phyloP scores from a whole-genome alignment of 2,888 invertebrate species.

The Panorpa germanica region DNA sequence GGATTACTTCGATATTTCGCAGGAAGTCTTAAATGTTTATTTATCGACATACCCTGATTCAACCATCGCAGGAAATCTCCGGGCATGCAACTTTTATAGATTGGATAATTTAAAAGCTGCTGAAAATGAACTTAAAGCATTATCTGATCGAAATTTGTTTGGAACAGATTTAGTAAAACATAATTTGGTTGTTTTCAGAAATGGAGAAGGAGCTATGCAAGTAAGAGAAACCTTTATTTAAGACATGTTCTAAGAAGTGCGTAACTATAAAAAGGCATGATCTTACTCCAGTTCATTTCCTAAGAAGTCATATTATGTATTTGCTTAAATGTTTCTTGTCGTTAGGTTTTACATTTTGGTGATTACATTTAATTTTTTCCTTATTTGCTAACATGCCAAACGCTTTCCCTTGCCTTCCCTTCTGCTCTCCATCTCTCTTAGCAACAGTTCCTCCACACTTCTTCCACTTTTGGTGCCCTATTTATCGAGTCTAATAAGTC shows the following conservation, averaged over 20 bases:
- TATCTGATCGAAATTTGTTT: slow-evolving; percentile 46
- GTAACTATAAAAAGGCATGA: background rate
- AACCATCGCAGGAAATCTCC: slow-evolving; percentile 86
- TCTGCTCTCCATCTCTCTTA: too few relatives aligned
- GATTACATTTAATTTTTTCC: too few relatives aligned
- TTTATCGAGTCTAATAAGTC: too few relatives aligned
- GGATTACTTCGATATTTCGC: slow-evolving; percentile 96
- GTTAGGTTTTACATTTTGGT: too few relatives aligned
- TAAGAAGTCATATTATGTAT: background rate
- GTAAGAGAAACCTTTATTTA: slow-evolving; percentile 27
- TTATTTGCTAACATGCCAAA: too few relatives aligned
- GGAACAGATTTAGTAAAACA: slow-evolving; percentile 87
- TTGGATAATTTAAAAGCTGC: slow-evolving; percentile 90
- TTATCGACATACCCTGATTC: slow-evolving; percentile 83
- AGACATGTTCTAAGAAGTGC: too few relatives aligned
- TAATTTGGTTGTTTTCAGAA: slow-evolving; percentile 86
- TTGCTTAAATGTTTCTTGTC: too few relatives aligned
- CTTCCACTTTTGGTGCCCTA: too few relatives aligned
- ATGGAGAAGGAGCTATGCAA: slow-evolving; percentile 87
- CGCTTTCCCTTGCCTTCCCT: too few relatives aligned
- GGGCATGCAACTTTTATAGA: slow-evolving; percentile 52
- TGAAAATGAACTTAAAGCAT: slow-evolving; percentile 77
- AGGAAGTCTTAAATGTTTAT: slow-evolving; percentile 90
- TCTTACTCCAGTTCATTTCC: background rate
- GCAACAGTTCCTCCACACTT: too few relatives aligned